A percentile compares a stretch with the other conserved stretches of the same genome.
Conservation (phyloP, 2,797 vertebrate genomes). For the Ciconia nigra region DNA sequence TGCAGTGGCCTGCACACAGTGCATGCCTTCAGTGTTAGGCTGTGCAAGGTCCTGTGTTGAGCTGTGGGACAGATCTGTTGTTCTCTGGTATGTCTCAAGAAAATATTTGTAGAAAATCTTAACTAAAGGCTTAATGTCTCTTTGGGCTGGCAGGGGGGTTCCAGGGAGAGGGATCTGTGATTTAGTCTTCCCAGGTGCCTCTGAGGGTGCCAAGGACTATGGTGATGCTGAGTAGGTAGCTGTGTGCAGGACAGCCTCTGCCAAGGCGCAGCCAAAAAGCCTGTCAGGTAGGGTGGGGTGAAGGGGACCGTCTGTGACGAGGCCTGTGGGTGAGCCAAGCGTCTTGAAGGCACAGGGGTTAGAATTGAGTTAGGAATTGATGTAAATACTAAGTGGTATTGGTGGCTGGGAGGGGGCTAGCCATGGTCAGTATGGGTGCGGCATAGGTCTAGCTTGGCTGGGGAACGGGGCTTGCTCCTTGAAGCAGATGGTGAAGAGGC, state of each 20-base stretch:
- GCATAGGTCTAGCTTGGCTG: too few species aligned
- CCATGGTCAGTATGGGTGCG: rapidly evolving
- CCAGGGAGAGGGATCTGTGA: not conserved
- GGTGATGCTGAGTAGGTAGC: not conserved
- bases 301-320: rapidly evolving
- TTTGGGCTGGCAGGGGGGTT: not conserved
- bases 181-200: not conserved
- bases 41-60: not conserved
- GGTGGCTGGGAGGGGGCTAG: not conserved
- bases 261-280: not conserved
- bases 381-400: not conserved
- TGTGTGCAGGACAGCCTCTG: not conserved
- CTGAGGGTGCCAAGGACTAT: not conserved
- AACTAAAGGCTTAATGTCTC: not conserved
- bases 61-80: not conserved
- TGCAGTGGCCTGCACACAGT: rapidly evolving
- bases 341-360: too few species aligned
- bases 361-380: not conserved
- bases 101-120: not conserved
- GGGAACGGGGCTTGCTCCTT: not conserved
- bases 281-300: not conserved
- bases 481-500: not conserved
- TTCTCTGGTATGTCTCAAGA: not conserved
- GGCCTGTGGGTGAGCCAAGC: not conserved
- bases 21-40: not conserved